Percentiles rank a stretch among this genome's conserved stretches.
Conservation (phyloP, 1,140 invertebrate species). For the Drosophila jambulina region DNA sequence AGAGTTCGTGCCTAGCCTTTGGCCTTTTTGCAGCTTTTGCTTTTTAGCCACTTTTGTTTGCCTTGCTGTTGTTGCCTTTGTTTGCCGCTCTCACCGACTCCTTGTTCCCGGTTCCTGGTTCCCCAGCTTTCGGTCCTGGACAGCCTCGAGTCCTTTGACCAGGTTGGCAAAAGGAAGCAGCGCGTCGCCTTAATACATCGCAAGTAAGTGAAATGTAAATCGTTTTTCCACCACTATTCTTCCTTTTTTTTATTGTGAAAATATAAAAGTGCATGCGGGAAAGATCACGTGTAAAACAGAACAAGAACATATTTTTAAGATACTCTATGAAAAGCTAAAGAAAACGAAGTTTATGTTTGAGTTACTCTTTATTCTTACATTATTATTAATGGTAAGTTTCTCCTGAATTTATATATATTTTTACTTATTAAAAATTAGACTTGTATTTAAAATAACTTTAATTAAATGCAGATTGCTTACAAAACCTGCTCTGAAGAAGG, state of each 20-base stretch:
- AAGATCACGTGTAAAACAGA: background rate
- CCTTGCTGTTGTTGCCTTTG: conserved; percentile 55
- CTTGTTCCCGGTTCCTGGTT: conserved; percentile 13
- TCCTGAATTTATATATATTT: background rate
- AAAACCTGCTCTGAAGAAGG: no score
- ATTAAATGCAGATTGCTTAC: background rate
- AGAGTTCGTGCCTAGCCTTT: conserved; percentile 59
- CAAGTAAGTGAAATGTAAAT: conserved; percentile 46
- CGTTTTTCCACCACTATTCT: conserved; percentile 24
- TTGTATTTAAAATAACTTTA: background rate
- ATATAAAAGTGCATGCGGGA: background rate
- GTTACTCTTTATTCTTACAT: background rate
- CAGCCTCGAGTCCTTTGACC: conserved; percentile 66
- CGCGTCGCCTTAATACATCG: conserved; percentile 50
- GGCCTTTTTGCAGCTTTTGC: conserved; percentile 69
- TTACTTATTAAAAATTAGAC: background rate
- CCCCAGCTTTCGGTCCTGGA: conserved; percentile 39
- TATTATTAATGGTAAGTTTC: no score
- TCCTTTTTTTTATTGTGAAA: background rate
- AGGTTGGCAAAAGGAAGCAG: conserved; percentile 38
- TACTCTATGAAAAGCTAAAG: background rate
- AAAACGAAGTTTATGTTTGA: background rate
- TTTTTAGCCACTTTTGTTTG: conserved; percentile 66
- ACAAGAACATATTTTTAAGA: background rate
- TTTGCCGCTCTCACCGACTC: conserved; percentile 25